Base-by-base conservation (phyloP, 2,888 invertebrate species). In the Polymixis flavicincta region DNA sequence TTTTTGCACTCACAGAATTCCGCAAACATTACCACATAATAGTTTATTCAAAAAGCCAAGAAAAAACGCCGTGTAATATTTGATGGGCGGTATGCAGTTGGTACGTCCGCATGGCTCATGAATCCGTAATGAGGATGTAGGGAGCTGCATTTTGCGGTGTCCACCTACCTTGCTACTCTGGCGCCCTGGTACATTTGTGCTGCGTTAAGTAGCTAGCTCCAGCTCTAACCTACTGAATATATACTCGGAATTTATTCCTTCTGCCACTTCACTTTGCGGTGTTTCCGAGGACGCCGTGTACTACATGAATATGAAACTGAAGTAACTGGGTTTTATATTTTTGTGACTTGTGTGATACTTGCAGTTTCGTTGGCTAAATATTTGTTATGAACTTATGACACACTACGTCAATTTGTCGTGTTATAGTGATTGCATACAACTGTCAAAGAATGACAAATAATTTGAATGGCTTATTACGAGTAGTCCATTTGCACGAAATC, bases 111-210 rank as follows among this genome's bases (percentile, higher is more conserved):
- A 91, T 91, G 90, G 86, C 87, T 84, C 89, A 94, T 94, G 94
- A 93, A 94, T 95, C 92, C 86, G 86, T 93, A 92, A 94, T 93
- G 92, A 91, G 88, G 80, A 83, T 76, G 90, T 86, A 89, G 90
- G 89, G 91, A 89, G 89, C 89, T 92, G 92, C 92, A 93, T 92
- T 92, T 91, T 90, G 90, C 85, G 85, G 87, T 83, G 84, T 85
- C 88, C 88, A 83, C 88, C 87, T 83, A 87, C 87, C 77, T 57
- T 63, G 65, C 69, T 87, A 63, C 74, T 70, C 79, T 79, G 71
- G 64, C 48, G 13, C 61, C 83, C 79, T 74, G 66, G 74, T 83
- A 80, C 78, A 74, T 82, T 82, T 71, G 82, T 84, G 80, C 85
- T 87, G 80, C 81, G 83, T 84, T 87, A 87, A 88, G 87, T 86